These are phyloP conservation scores for Palythoa caribaeorum DNA, from an alignment of 92 coral and sea anemone species.

Conservation along the genomic window DNA sequence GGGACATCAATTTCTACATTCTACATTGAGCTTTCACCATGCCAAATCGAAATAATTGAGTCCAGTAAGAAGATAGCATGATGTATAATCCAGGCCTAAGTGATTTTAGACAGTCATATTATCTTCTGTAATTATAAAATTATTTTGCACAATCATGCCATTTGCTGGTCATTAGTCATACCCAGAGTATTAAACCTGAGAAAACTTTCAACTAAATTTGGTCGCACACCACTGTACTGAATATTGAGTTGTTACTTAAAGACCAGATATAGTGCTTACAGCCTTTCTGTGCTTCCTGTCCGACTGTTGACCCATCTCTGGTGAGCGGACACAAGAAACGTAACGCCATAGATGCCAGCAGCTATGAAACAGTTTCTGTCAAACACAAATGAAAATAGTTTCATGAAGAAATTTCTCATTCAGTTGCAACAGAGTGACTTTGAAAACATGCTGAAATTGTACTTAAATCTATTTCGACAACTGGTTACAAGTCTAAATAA, in stretches of 20 bases:
- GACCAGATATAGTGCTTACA: conserved; percentile 69
- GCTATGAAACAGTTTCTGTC: conserved; percentile 94
- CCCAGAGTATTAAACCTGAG: neutral
- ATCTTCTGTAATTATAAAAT: no score
- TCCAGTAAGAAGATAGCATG: no score
- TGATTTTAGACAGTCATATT: neutral
- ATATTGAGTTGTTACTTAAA: conserved; percentile 7
- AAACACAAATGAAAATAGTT: neutral
- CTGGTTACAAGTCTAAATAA: no score
- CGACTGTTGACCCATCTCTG: conserved; percentile 98
- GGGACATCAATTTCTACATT: no score
- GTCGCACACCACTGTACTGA: conserved; percentile 38
- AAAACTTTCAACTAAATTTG: neutral
- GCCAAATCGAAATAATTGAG: no score
- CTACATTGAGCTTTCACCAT: no score
- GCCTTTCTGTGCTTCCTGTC: conserved; percentile 81
- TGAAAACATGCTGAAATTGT: neutral
- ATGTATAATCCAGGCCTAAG: neutral
- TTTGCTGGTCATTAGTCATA: no score
- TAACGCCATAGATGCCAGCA: conserved; percentile 90
- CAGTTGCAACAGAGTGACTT: neutral
- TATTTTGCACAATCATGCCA: no score
- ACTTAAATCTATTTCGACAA: no score
- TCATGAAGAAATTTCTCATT: neutral
- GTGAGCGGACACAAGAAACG: conserved; percentile 78